Evolutionary conservation across 2,797 vertebrate genomes (phyloP).

Genomic region (Sandelia bainsii): DNA sequence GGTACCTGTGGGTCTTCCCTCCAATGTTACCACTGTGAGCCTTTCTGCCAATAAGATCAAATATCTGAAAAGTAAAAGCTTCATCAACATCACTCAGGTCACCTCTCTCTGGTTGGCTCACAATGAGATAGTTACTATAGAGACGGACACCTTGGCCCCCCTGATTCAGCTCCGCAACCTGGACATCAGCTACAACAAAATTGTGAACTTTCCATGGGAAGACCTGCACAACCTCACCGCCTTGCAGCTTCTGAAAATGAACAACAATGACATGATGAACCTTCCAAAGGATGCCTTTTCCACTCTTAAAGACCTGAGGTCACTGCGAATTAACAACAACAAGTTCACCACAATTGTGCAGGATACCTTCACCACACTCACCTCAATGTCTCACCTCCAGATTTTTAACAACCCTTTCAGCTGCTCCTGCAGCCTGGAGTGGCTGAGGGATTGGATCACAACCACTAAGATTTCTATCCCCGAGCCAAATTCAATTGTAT

Average conservation of each 20-base stretch:
- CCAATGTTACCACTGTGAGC: constrained; percentile 94
- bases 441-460: constrained; percentile 93
- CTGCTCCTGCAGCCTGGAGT: constrained; percentile 92
- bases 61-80: constrained; percentile 87
- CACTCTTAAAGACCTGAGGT: constrained; percentile 92
- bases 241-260: constrained; percentile 97
- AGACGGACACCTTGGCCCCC: constrained; percentile 87
- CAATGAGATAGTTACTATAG: constrained; percentile 91
- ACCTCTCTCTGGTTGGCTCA: constrained; percentile 96
- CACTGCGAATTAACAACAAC: constrained; percentile 96
- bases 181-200: constrained; percentile 96
- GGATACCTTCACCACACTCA: constrained; percentile 90
- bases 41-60: constrained; percentile 96
- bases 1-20: constrained; percentile 92
- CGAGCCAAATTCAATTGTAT: constrained; percentile 87
- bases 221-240: constrained; percentile 92
- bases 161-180: constrained; percentile 93
- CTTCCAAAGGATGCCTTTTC: constrained; percentile 91
- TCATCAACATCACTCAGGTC: constrained; percentile 91
- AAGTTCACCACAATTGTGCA: constrained; percentile 88
- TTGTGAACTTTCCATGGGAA: constrained; percentile 93
- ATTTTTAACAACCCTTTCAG: constrained; percentile 95
- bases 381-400: constrained; percentile 93
- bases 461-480: constrained; percentile 91
- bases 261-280: constrained; percentile 93